Percentiles rank a stretch among this genome's conserved stretches.
These are phyloP conservation scores for Helleia helle DNA, from an alignment of 2,888 invertebrate species.

Conservation along the genomic window DNA sequence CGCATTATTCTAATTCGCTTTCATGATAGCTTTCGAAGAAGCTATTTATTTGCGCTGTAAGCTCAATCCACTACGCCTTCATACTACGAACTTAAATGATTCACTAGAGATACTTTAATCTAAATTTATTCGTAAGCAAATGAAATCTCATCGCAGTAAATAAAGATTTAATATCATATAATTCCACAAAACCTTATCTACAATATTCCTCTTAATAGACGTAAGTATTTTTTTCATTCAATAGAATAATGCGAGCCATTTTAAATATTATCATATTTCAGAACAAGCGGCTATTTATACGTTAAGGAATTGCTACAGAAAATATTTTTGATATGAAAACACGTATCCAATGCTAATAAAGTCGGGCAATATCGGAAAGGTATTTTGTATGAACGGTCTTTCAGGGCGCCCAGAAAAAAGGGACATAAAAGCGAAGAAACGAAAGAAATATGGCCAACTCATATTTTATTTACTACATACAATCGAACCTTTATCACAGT, in stretches of 20 bases:
- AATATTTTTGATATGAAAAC: slow-evolving; percentile 65
- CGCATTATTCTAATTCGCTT: slow-evolving; percentile 72
- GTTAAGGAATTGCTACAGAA: slow-evolving; percentile 50
- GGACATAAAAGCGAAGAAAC: slow-evolving; percentile 64
- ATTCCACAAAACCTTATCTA: background rate
- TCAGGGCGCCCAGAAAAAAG: slow-evolving; percentile 59
- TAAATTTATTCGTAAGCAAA: background rate
- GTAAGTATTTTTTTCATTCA: slow-evolving; percentile 5
- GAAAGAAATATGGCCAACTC: slow-evolving; percentile 70
- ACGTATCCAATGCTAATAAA: slow-evolving; percentile 70
- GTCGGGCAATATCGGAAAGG: slow-evolving; percentile 66
- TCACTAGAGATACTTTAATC: background rate
- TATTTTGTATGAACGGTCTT: slow-evolving; percentile 70
- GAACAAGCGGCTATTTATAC: slow-evolving; percentile 32
- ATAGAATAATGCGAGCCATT: slow-evolving; percentile 4
- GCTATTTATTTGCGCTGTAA: slow-evolving; percentile 65
- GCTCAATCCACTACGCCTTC: slow-evolving; percentile 37
- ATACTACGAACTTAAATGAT: slow-evolving; percentile 32
- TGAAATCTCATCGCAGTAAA: background rate
- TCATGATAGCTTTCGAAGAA: slow-evolving; percentile 67
- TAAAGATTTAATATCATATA: background rate
- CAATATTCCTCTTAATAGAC: slow-evolving; percentile 1
- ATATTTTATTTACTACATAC: slow-evolving; percentile 74
- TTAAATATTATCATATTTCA: slow-evolving; percentile 8
- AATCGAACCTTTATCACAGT: slow-evolving; percentile 70